Conservation (phyloP, 2,888 invertebrate species). For the Bellardia pandia region DNA sequence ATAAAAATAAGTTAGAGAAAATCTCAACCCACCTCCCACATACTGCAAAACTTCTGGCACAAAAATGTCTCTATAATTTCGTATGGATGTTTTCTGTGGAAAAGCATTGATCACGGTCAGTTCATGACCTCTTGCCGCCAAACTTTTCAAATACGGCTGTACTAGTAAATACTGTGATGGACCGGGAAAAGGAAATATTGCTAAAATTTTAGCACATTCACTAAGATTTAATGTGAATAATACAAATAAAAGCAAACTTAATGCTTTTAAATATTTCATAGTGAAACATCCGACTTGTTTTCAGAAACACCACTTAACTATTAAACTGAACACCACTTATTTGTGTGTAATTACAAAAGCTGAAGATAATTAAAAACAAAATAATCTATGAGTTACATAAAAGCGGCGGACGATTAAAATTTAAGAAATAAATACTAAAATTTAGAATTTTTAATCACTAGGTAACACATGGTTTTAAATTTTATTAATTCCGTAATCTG, state of each 20-base stretch:
- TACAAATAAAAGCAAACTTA: not conserved
- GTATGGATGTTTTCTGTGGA: slow-evolving; percentile 77
- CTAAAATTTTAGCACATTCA: slow-evolving; percentile 69
- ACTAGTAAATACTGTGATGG: slow-evolving; percentile 80
- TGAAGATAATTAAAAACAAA: not conserved
- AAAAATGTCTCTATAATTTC: slow-evolving; percentile 77
- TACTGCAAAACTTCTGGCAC: slow-evolving; percentile 67
- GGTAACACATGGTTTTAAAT: too few species aligned
- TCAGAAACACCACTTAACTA: not conserved
- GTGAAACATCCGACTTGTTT: not conserved
- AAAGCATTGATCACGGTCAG: slow-evolving; percentile 81
- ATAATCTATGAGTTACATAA: not conserved
- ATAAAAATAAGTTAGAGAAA: too few species aligned
- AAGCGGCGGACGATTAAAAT: not conserved
- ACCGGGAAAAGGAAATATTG: slow-evolving; percentile 73
- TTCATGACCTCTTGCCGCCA: slow-evolving; percentile 82
- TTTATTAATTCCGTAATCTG: too few species aligned
- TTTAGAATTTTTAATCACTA: too few species aligned
- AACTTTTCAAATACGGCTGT: slow-evolving; percentile 77
- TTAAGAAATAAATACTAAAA: not conserved
- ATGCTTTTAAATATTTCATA: slow-evolving; percentile 1
- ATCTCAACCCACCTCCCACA: slow-evolving; percentile 44
- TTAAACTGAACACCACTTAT: not conserved
- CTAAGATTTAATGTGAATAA: not conserved
- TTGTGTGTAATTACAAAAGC: not conserved